Evolutionary conservation across 2,888 invertebrate species (phyloP).

Genomic region (Eurois occulta): DNA sequence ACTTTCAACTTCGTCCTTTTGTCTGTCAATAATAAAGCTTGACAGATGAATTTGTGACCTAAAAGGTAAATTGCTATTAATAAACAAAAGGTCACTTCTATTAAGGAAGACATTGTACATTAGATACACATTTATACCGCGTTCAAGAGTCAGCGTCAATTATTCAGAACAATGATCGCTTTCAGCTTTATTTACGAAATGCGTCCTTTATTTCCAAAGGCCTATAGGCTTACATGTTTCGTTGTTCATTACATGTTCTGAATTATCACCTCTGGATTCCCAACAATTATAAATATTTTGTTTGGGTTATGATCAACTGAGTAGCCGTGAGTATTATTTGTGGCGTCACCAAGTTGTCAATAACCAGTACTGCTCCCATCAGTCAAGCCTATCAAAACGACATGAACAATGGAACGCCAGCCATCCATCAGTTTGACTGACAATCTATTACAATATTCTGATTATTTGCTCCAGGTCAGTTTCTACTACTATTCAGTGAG

Average conservation of each 20-base stretch:
- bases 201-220: not conserved
- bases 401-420: slow-evolving; percentile 34
- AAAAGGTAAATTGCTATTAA: not conserved
- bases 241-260: too few species aligned
- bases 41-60: not conserved
- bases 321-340: too few species aligned
- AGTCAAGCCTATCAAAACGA: slow-evolving; percentile 26
- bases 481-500: not conserved
- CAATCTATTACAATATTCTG: slow-evolving; percentile 52
- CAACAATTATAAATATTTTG: not conserved
- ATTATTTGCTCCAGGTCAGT: slow-evolving; percentile 32
- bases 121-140: not conserved
- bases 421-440: slow-evolving; percentile 42
- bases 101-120: not conserved
- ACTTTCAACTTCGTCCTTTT: not conserved
- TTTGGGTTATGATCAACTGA: too few species aligned
- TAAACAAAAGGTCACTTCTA: not conserved
- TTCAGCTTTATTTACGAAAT: not conserved
- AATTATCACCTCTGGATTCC: too few species aligned
- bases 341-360: slow-evolving; percentile 42
- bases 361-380: slow-evolving; percentile 13
- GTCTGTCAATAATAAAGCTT: not conserved
- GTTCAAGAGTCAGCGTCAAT: not conserved
- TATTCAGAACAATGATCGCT: not conserved
- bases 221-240: not conserved